Evolutionary conservation across 1,140 invertebrate genomes (phyloP).

Genomic region (Euura saliciscinereae): DNA sequence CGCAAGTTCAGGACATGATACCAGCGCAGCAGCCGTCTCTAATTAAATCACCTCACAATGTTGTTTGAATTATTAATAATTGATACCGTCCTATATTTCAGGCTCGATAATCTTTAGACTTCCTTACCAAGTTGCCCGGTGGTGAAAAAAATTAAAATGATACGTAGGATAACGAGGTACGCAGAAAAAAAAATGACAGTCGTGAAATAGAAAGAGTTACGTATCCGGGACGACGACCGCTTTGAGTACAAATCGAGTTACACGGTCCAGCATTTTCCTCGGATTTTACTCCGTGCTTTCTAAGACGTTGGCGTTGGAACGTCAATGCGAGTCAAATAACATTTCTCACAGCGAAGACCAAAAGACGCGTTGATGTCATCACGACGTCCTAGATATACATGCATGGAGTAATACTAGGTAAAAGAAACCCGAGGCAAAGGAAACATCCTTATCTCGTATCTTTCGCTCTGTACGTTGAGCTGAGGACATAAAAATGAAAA

Average conservation of each 20-base stretch:
- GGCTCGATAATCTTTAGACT: not conserved
- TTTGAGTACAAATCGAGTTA: constrained; percentile 53
- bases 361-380: not conserved
- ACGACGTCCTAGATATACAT: not conserved
- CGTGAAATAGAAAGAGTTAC: not conserved
- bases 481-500: too few relatives aligned
- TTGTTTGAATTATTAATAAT: not conserved
- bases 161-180: too few relatives aligned
- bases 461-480: too few relatives aligned
- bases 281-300: not conserved
- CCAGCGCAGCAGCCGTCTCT: not conserved
- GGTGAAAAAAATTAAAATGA: too few relatives aligned
- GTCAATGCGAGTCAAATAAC: not conserved
- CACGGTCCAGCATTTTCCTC: constrained; percentile 19
- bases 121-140: too few relatives aligned
- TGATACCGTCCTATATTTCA: not conserved
- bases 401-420: too few relatives aligned
- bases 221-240: constrained; percentile 36
- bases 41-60: not conserved
- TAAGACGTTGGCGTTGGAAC: too few relatives aligned
- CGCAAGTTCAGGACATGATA: not conserved
- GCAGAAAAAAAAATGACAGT: too few relatives aligned
- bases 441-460: too few relatives aligned
- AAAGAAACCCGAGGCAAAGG: too few relatives aligned
- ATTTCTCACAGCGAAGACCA: not conserved